Conservation (phyloP, 2,888 invertebrate species). For the Polyploca ridens region DNA sequence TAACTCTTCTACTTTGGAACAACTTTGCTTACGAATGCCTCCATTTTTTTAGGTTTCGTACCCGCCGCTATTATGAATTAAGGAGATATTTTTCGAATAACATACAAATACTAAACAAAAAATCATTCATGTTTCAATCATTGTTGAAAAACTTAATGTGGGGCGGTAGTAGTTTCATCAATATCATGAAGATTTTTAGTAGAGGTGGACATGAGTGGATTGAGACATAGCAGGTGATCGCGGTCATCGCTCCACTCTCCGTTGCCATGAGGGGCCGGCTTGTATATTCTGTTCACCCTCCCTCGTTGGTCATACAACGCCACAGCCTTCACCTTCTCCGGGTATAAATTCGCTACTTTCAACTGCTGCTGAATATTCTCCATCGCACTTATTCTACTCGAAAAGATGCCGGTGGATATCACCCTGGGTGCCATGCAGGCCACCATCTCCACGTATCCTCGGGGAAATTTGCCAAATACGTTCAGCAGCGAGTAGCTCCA, state of each 20-base stretch:
- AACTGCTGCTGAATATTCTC: conserved; percentile 19
- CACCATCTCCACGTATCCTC: conserved; percentile 42
- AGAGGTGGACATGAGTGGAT: conserved; percentile 34
- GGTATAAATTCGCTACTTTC: conserved; percentile 34
- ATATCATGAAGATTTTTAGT: not conserved
- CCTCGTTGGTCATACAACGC: conserved; percentile 39
- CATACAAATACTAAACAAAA: no score
- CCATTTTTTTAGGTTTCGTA: no score
- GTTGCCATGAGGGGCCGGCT: conserved; percentile 35
- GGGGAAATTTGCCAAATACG: conserved; percentile 35
- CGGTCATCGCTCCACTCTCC: conserved; percentile 57
- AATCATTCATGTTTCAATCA: no score
- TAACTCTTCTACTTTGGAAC: no score
- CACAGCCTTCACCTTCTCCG: conserved; percentile 40
- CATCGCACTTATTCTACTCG: conserved; percentile 27
- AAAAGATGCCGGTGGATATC: conserved; percentile 33
- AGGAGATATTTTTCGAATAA: no score
- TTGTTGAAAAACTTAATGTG: not conserved
- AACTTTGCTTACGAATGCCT: no score
- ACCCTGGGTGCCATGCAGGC: conserved; percentile 48
- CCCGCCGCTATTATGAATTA: no score
- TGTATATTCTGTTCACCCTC: conserved; percentile 23
- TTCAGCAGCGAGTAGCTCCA: conserved; percentile 60
- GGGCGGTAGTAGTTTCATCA: not conserved
- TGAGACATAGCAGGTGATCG: conserved; percentile 55